These are phyloP conservation scores for Cylloceria caligata DNA, from an alignment of 2,888 invertebrate species.

Conservation along the genomic window DNA sequence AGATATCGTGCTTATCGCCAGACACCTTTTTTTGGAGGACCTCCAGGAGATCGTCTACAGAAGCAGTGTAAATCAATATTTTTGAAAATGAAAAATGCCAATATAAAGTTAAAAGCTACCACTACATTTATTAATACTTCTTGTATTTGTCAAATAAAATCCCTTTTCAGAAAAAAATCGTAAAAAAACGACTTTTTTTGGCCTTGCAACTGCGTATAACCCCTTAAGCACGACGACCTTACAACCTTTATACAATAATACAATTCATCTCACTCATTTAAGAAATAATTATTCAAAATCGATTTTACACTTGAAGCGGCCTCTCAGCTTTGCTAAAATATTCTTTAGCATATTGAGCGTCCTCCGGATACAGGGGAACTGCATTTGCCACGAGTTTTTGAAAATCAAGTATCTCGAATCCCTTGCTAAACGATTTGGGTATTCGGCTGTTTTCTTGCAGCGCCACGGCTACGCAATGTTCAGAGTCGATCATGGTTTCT, in stretches of 20 bases:
- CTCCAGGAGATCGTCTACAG: no score
- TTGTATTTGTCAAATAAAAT: no score
- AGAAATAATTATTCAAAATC: not conserved
- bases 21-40: no score
- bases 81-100: no score
- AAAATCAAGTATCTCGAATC: constrained; percentile 87
- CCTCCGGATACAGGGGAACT: constrained; percentile 85
- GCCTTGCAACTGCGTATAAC: no score
- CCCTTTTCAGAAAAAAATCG: no score
- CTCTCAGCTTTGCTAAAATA: constrained; percentile 87
- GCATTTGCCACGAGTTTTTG: constrained; percentile 87
- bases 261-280: not conserved
- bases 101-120: no score
- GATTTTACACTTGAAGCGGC: constrained; percentile 65
- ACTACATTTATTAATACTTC: no score
- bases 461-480: constrained; percentile 93
- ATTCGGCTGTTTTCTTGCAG: constrained; percentile 81
- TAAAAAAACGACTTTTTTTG: no score
- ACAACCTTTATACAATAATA: constrained; percentile 19
- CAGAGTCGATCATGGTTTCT: constrained; percentile 91
- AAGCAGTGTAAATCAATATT: no score
- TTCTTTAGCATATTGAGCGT: constrained; percentile 86
- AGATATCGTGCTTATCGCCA: no score
- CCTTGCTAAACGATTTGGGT: constrained; percentile 69
- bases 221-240: no score